Evolutionary conservation across 1,140 invertebrate species (phyloP).

Genomic region (Macrotrachela quadricornifera): DNA sequence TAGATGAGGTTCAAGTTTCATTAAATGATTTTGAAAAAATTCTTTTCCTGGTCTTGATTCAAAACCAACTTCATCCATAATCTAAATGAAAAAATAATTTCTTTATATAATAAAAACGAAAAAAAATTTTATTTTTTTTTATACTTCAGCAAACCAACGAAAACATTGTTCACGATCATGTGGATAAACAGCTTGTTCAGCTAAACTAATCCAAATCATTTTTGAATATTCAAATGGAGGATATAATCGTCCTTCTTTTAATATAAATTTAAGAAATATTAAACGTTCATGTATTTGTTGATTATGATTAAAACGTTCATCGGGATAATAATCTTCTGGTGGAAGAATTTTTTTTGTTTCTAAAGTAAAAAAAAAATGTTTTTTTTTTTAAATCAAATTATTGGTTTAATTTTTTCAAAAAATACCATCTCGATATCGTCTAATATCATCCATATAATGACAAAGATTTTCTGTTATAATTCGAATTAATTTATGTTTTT

Average conservation of each 20-base stretch:
- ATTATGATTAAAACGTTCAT: constrained; percentile 69
- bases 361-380: not conserved
- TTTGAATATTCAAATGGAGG: constrained; percentile 82
- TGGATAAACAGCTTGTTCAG: constrained; percentile 69
- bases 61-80: constrained; percentile 74
- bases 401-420: constrained; percentile 37
- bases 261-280: constrained; percentile 52
- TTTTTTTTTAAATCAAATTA: not conserved
- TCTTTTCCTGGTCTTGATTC: constrained; percentile 84
- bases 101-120: too few relatives aligned
- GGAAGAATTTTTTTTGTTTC: constrained; percentile 45
- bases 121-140: constrained; percentile 30
- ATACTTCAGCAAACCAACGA: constrained; percentile 73
- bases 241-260: constrained; percentile 73
- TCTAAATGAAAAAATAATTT: too few relatives aligned
- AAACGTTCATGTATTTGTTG: constrained; percentile 78
- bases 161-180: constrained; percentile 86
- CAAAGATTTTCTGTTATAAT: too few relatives aligned
- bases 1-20: constrained; percentile 67
- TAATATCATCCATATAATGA: too few relatives aligned
- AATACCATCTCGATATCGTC: constrained; percentile 18
- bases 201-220: constrained; percentile 85
- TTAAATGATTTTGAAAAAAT: constrained; percentile 84
- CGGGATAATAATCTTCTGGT: constrained; percentile 59
- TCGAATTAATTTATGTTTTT: too few relatives aligned